Evolutionary conservation across 2,888 invertebrate genomes (phyloP), one percentile per base, ranked within the genome.

Genomic region (Andrena flavipes): DNA sequence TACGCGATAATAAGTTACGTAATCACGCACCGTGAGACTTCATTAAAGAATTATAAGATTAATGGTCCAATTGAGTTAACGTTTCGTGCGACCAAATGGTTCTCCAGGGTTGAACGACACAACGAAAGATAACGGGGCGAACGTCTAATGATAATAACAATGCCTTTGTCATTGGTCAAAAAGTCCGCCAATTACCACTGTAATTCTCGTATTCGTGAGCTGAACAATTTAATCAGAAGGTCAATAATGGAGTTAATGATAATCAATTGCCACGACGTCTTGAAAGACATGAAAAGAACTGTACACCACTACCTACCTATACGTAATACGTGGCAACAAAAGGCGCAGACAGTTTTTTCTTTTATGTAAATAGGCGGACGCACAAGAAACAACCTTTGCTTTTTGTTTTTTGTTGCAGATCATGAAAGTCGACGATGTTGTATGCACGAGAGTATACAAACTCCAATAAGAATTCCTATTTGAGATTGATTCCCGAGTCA

Each of bases 391-490:
- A 29, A 33, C 16, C 16, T 16, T 42, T 26, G 26, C 2, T 26
- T 42, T 4, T 65, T 62, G n/a, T 29, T n/a, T 63, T 35, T 6
- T 73, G 71, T 81, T 95, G 6, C 94, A 97, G 97, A 95, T 96
- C 30, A 96, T 97, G 95, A 96, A 96, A 65, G 96, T 96, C 23
- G 97, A 96, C 90, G 96, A 96, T 90, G 95, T 97, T 64, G 96
- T 96, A 82, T 96, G 96, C 94, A 97, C 97, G 91, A 95, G 97
- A 91, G 94, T 96, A 86, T 97, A 97, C 96, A 97, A 97, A 92
- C 94, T 95, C 87, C 95, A 95, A 91, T 96, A 96, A 95, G 10
- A 92, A 91, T 49, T 26, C 26, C 8, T 23, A 49, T 54, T 20
- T 20, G 30, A 49, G 29, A 16, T 54, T 48, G 20, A 54, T 67